A percentile compares a stretch with the other conserved stretches of the same genome.
Evolutionary conservation across 2,113 vertebrate species (phyloP).

Genomic region (Fregata magnificens): DNA sequence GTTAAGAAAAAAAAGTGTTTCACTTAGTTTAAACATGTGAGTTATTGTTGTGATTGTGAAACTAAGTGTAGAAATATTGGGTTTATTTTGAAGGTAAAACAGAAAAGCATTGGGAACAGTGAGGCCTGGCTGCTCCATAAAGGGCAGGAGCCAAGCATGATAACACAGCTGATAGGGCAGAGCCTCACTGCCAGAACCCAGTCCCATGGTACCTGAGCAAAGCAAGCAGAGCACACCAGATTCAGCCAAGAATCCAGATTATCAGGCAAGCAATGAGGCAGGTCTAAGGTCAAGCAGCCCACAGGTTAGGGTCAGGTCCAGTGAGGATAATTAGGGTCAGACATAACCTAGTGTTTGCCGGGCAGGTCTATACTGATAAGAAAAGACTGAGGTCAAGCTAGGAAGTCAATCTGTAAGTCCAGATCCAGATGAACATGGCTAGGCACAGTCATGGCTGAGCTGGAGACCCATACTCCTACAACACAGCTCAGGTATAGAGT

Average conservation of each 20-base stretch:
- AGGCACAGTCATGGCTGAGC: neutral
- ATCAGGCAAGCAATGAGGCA: neutral
- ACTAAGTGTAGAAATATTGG: neutral
- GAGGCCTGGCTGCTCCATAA: neutral
- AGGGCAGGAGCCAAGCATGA: neutral
- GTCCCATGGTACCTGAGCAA: neutral
- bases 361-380: neutral
- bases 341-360: neutral
- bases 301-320: too few species aligned
- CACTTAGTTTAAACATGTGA: neutral
- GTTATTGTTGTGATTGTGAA: neutral
- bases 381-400: neutral
- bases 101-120: neutral
- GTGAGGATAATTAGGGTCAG: neutral
- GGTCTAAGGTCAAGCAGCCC: neutral
- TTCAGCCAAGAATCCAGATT: neutral
- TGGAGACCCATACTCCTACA: neutral
- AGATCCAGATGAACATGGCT: neutral
- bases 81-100: neutral
- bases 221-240: neutral
- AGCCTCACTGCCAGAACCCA: neutral
- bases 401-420: neutral
- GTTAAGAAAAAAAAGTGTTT: neutral
- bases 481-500: neutral
- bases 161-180: neutral